Percentiles rank a stretch among this genome's conserved stretches.
Evolutionary conservation across 2,113 vertebrate species (phyloP).

Genomic region (Halcyon senegalensis): DNA sequence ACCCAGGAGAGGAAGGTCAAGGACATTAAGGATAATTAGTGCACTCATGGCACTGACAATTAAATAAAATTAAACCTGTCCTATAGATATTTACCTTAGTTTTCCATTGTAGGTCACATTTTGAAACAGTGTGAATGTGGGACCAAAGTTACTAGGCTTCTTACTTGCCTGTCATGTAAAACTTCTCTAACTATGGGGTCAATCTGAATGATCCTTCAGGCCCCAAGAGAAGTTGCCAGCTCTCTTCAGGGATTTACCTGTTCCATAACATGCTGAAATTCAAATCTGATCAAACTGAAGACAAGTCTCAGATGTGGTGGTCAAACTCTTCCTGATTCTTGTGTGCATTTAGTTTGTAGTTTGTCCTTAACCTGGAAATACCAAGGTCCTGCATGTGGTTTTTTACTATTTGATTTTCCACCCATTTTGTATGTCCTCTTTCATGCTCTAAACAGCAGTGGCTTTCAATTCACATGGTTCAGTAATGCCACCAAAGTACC

Average conservation of each 20-base stretch:
- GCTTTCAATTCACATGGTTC: neutral
- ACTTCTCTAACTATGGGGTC: neutral
- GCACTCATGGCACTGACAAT: neutral
- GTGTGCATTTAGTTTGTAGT: neutral
- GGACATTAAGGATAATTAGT: neutral
- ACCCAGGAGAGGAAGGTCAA: neutral
- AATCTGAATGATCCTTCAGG: neutral
- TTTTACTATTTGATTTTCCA: neutral
- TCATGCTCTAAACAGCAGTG: neutral
- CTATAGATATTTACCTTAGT: neutral
- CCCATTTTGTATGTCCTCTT: neutral
- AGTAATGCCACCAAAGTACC: neutral
- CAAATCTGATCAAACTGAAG: neutral
- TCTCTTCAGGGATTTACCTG: neutral
- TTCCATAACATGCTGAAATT: neutral
- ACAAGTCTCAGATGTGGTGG: neutral
- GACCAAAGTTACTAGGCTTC: neutral
- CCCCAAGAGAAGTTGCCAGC: neutral
- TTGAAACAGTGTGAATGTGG: neutral
- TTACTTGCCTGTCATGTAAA: neutral
- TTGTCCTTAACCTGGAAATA: neutral
- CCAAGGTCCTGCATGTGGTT: neutral
- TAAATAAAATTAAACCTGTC: neutral
- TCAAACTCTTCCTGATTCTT: neutral
- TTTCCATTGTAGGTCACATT: neutral